Evolutionary conservation across 53 echinoderm and acorn worm genomes (phyloP).

Genomic region (Stichopus horrens): DNA sequence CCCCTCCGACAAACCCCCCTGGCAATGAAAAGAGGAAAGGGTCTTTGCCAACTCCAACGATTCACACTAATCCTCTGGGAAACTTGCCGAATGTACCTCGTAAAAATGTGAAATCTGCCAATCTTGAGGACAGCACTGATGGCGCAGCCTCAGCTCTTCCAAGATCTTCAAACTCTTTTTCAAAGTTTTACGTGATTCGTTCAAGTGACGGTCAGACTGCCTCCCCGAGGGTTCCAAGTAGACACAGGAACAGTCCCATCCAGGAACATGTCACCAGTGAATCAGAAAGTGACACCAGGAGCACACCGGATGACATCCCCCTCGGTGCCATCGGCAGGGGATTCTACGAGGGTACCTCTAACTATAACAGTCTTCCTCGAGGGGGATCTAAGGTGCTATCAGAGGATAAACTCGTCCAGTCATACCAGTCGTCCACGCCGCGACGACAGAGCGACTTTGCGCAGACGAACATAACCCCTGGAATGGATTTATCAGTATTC

Average conservation of each 20-base stretch:
- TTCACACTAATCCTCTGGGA: conserved; percentile 10
- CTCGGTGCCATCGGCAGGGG: conserved; percentile 20
- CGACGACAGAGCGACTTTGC: conserved; percentile 20
- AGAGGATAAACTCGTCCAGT: conserved; percentile 1
- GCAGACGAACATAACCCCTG: conserved; percentile 23
- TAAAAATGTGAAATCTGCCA: conserved; percentile 41
- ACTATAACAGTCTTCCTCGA: conserved; percentile 39
- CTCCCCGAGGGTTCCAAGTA: background rate
- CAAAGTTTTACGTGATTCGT: conserved; percentile 52
- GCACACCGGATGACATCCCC: conserved; percentile 27
- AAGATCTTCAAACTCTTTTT: conserved; percentile 49
- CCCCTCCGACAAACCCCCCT: background rate
- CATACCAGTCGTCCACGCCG: background rate
- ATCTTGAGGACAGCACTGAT: background rate
- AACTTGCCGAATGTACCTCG: conserved; percentile 53
- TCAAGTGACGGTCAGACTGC: conserved; percentile 15
- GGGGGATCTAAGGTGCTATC: background rate
- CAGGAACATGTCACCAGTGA: conserved; percentile 34
- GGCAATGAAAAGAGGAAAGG: background rate
- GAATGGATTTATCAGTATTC: conserved; percentile 10
- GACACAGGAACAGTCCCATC: conserved; percentile 36
- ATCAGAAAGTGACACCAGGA: conserved; percentile 39
- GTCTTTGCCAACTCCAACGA: background rate
- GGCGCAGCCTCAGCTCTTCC: conserved; percentile 13
- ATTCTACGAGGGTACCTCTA: conserved; percentile 27